phyloP scores from a whole-genome alignment of 2,797 vertebrate species.

The Paedocypris micromegethes region DNA sequence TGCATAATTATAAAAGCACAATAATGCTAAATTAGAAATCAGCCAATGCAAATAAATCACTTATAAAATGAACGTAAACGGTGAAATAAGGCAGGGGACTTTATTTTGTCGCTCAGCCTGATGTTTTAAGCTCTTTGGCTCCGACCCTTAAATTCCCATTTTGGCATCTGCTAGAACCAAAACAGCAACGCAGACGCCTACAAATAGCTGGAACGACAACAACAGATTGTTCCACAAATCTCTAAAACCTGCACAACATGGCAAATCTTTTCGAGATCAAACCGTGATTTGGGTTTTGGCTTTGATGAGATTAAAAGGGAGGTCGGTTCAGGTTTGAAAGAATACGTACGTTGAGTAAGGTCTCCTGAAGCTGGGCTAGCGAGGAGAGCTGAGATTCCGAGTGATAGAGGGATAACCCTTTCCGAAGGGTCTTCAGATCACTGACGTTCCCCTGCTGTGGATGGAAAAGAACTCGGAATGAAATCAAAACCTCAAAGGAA shows the following conservation, averaged over 20 bases:
- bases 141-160: constrained; percentile 4
- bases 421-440: constrained; percentile 75
- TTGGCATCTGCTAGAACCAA: constrained; percentile 11
- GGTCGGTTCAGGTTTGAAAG: neutral
- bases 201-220: constrained; percentile 4
- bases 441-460: constrained; percentile 64
- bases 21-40: too few relatives aligned
- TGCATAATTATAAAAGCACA: too few relatives aligned
- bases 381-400: constrained; percentile 80
- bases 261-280: constrained; percentile 22
- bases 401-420: constrained; percentile 79
- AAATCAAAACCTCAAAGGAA: too few relatives aligned
- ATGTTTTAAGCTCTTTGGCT: constrained; percentile 16
- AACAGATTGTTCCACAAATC: constrained; percentile 31
- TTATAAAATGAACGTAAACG: neutral
- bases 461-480: neutral
- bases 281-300: constrained; percentile 14
- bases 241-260: constrained; percentile 25
- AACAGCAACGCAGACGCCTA: constrained; percentile 9
- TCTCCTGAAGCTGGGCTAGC: constrained; percentile 73
- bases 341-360: constrained; percentile 74
- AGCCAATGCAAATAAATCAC: neutral
- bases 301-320: neutral
- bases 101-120: neutral
- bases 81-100: neutral